These are phyloP conservation scores for Epinephelus coioides DNA, from an alignment of 2,797 vertebrate genomes.

Conservation along the genomic window DNA sequence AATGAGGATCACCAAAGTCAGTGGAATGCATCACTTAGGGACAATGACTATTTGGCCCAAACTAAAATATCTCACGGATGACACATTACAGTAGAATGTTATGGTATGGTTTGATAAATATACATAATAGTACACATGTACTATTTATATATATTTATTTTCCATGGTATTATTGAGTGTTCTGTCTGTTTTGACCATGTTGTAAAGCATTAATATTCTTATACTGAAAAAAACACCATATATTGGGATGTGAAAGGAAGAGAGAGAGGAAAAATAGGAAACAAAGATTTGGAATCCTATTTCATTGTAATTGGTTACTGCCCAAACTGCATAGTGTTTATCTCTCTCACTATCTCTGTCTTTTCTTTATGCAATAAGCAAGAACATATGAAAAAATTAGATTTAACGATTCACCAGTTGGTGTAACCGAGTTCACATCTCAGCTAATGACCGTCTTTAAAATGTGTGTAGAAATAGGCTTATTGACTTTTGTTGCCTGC, in stretches of 20 bases:
- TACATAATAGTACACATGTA: no score
- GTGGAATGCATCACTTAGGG: no score
- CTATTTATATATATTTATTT: no score
- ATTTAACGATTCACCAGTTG: constrained; percentile 33
- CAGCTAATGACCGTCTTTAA: constrained; percentile 32
- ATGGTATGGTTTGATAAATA: no score
- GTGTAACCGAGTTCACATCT: constrained; percentile 31
- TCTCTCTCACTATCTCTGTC: background rate
- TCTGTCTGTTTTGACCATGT: background rate
- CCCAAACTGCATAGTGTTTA: constrained; percentile 17
- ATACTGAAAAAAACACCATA: background rate
- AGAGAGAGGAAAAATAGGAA: background rate
- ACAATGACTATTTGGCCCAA: no score
- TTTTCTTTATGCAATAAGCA: constrained; percentile 24
- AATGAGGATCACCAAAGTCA: no score
- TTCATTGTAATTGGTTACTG: constrained; percentile 30
- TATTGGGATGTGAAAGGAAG: constrained; percentile 12
- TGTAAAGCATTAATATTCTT: background rate
- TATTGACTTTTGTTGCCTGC: constrained; percentile 36
- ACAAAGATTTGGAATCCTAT: constrained; percentile 31
- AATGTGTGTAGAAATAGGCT: constrained; percentile 30
- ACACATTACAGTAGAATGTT: no score
- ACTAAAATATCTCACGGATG: no score
- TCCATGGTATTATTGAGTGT: background rate
- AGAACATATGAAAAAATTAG: constrained; percentile 23